Conservation (phyloP, 2,113 vertebrate species). For the pig (Sus scrofa) region T2T-Sscrofa CM000828.6:31863001-31863500, state of each 20-base stretch:
- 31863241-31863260: neutral
- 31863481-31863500: neutral
- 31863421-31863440: neutral
- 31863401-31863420: too few species aligned
- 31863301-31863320: too few species aligned
- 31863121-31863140: neutral
- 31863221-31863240: constrained; percentile 8
- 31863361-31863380: too few species aligned
- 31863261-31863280: neutral
- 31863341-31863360: too few species aligned
- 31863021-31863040: neutral
- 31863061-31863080: neutral
- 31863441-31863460: constrained; percentile 3
- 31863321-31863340: too few species aligned
- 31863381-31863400: too few species aligned
- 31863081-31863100: neutral
- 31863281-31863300: too few species aligned
- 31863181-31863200: neutral
- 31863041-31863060: neutral
- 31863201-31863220: neutral
- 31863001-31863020: neutral
- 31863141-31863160: neutral
- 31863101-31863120: neutral
- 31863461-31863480: neutral
- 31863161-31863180: neutral